Evolutionary conservation across 2,797 vertebrate genomes (phyloP).

Genomic region (Falco peregrinus): DNA sequence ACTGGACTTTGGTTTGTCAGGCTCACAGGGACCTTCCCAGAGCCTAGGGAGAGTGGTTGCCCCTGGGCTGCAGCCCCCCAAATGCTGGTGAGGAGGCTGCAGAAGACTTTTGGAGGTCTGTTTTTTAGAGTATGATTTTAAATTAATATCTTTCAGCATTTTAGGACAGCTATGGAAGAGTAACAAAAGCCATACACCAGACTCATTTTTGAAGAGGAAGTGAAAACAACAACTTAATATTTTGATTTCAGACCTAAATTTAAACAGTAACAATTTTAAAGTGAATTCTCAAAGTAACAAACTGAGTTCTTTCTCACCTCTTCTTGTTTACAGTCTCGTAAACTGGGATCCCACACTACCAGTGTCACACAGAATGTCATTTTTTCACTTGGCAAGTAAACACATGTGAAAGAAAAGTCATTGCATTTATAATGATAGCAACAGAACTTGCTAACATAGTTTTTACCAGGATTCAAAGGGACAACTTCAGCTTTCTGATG

Average conservation of each 20-base stretch:
- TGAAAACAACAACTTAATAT: not conserved
- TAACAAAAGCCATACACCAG: not conserved
- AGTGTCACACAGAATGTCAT: slow-evolving; percentile 56
- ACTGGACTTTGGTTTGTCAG: not conserved
- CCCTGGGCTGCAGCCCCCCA: not conserved
- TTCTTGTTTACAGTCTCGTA: slow-evolving; percentile 55
- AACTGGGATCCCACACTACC: slow-evolving; percentile 62
- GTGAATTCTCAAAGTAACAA: slow-evolving; percentile 12
- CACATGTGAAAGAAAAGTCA: slow-evolving; percentile 49
- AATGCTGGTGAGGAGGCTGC: not conserved
- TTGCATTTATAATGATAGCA: slow-evolving; percentile 48
- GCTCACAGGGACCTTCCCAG: not conserved
- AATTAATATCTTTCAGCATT: not conserved
- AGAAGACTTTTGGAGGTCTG: not conserved
- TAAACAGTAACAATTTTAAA: not conserved
- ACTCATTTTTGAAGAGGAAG: not conserved
- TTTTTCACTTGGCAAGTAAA: slow-evolving; percentile 64
- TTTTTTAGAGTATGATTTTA: not conserved
- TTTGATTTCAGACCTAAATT: slow-evolving; percentile 13
- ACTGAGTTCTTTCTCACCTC: slow-evolving; percentile 13
- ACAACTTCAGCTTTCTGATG: slow-evolving; percentile 33
- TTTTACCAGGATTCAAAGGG: slow-evolving; percentile 51
- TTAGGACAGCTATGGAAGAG: not conserved
- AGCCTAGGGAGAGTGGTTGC: not conserved
- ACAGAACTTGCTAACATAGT: slow-evolving; percentile 31